Base-by-base conservation (phyloP, 1,140 invertebrate species). In the Euura saliciscinereae region DNA sequence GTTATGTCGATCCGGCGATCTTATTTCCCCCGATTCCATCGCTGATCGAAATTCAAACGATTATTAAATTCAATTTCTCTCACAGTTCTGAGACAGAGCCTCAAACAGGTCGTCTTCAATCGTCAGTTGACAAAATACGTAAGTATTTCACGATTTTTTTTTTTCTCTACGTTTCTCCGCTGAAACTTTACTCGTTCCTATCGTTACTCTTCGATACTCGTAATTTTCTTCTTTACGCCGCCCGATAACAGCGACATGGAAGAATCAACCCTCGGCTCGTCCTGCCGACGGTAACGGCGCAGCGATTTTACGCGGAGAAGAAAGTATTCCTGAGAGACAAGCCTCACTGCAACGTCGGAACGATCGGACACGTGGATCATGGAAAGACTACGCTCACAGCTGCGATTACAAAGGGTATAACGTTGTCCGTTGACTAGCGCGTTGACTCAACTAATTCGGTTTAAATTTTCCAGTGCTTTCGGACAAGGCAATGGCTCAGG, bases 291-390 rank as follows among this genome's bases (percentile, higher is more conserved):
- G 68, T 84, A 5, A 80, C 75, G 13, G 73, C 75, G 6, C 83
- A 85, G 51, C 82, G 89, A 73, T 84, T 81, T 79, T 93, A 92
- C 85, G 90, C 92, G 7, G 92, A 94, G 75, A 96, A 96, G 76
- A 91, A 93, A 83, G 90, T 96, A 1, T 96, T 91, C 81, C 85
- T 90, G 70, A 88, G 95, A 72, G 91, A 90, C 45, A 99, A 99
- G 84, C 97, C 97, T n/a, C 98, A 99, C 89, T 96, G 97, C 79
- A 99, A 99, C 90, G 93, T 99, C 43, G 98, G 94, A 11, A 99
- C 99, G 0, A 99, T 99, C 84, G 99, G 99, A 4, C 99, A 99
- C 90, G 98, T 99, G 64, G 99, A 99, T 91, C 99, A 99, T 89
- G 99, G 99, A 64, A 99, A 99, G 89, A 99, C 99, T 0, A 99